Percentiles rank a stretch among this genome's conserved stretches.
Conservation (phyloP, 2,888 invertebrate genomes). For the Danaus chrysippus region DNA sequence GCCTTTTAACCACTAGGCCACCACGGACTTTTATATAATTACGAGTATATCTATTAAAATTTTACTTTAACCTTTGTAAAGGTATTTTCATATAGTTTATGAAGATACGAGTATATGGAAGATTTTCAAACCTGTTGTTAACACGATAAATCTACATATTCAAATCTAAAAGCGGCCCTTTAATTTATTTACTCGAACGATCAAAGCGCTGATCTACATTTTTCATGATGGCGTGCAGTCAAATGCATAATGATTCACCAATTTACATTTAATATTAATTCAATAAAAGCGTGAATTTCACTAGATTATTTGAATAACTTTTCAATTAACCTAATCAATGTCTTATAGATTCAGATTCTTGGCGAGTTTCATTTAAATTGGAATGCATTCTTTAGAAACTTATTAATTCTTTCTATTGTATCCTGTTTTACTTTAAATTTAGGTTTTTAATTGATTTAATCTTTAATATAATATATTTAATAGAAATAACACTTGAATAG, state of each 20-base stretch:
- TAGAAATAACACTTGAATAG: too few relatives aligned
- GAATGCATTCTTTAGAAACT: too few relatives aligned
- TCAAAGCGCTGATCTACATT: slow-evolving; percentile 24
- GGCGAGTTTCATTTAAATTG: too few relatives aligned
- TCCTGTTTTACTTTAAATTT: too few relatives aligned
- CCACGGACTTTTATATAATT: too few relatives aligned
- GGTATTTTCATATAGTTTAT: neutral
- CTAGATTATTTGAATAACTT: slow-evolving; percentile 32
- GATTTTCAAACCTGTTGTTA: slow-evolving; percentile 1
- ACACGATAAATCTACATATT: slow-evolving; percentile 3
- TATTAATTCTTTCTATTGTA: too few relatives aligned
- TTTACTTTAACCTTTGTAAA: too few relatives aligned
- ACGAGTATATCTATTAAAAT: too few relatives aligned
- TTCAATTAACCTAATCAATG: neutral
- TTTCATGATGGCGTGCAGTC: slow-evolving; percentile 44
- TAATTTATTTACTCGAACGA: slow-evolving; percentile 29
- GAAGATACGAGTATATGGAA: neutral
- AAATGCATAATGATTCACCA: slow-evolving; percentile 52
- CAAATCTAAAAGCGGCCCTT: slow-evolving; percentile 16
- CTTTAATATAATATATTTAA: too few relatives aligned
- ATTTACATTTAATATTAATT: slow-evolving; percentile 38
- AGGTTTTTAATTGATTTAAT: too few relatives aligned
- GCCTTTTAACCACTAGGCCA: too few relatives aligned
- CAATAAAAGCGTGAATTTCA: slow-evolving; percentile 38
- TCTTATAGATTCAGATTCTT: neutral